Conservation (phyloP, 1,140 invertebrate species). For the Musca vetustissima region DNA sequence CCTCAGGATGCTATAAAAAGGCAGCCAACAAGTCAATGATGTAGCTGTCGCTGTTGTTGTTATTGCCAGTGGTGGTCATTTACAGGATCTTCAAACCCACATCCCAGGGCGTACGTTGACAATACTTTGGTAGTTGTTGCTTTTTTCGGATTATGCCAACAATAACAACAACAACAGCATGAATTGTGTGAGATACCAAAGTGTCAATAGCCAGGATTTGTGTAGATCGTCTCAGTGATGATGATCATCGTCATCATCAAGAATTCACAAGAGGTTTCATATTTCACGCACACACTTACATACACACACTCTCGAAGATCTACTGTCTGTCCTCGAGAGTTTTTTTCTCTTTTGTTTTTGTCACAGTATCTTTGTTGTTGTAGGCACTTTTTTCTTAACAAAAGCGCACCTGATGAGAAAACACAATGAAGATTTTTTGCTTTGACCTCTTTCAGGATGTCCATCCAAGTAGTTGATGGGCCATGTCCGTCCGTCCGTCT, state of each 20-base stretch:
- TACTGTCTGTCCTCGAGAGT: neutral
- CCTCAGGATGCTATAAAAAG: conserved; percentile 29
- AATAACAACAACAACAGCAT: neutral
- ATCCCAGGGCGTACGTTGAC: neutral
- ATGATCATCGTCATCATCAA: neutral
- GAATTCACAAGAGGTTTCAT: conserved; percentile 30
- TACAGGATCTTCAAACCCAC: conserved; percentile 16
- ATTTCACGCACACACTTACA: conserved; percentile 26
- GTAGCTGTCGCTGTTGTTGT: too few relatives aligned
- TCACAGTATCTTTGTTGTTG: neutral
- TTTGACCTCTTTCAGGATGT: conserved; percentile 34
- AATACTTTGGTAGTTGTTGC: neutral
- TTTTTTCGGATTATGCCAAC: neutral
- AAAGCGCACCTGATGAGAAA: conserved; percentile 31
- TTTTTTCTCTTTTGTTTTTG: neutral
- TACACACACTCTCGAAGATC: conserved; percentile 1
- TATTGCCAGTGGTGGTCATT: neutral
- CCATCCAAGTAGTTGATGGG: too few relatives aligned
- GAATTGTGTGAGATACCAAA: neutral
- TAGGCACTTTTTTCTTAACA: neutral
- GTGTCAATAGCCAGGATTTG: conserved; percentile 9
- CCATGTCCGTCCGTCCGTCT: neutral
- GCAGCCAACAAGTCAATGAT: neutral
- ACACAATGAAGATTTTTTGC: conserved; percentile 24
- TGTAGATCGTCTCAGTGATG: too few relatives aligned